These are phyloP conservation scores for Zhuqinia jingwanae DNA, from an alignment of 2,888 invertebrate genomes.

Conservation along the genomic window DNA sequence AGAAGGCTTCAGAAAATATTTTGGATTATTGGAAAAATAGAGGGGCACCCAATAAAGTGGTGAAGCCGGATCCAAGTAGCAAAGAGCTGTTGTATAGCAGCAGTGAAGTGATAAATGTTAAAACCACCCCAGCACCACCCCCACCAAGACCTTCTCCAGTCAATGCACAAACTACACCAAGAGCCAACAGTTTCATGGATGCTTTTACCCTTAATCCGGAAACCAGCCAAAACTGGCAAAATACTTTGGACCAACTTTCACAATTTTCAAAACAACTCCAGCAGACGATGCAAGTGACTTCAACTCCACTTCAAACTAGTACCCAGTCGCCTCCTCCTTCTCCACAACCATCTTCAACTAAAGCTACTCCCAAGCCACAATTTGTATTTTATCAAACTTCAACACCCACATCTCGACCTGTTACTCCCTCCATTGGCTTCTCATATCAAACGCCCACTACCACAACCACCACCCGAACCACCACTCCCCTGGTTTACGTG, in stretches of 20 bases:
- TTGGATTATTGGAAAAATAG: conserved; percentile 31
- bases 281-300: conserved; percentile 28
- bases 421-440: background rate
- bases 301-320: background rate
- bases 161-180: background rate
- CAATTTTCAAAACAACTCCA: conserved; percentile 51
- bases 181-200: background rate
- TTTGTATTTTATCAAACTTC: background rate
- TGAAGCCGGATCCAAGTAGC: background rate
- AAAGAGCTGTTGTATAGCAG: conserved; percentile 3
- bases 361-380: background rate
- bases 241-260: conserved; percentile 50
- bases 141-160: background rate
- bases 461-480: background rate
- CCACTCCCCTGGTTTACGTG: background rate
- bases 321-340: too few relatives aligned
- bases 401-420: background rate
- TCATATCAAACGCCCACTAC: background rate
- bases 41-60: background rate
- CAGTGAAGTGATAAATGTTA: background rate
- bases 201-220: background rate
- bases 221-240: conserved; percentile 42
- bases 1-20: conserved; percentile 68
- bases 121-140: background rate
- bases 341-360: background rate